A percentile compares a stretch with the other conserved stretches of the same genome.
Conservation (phyloP, 1,140 invertebrate genomes). For the Nephila pilipes region DNA sequence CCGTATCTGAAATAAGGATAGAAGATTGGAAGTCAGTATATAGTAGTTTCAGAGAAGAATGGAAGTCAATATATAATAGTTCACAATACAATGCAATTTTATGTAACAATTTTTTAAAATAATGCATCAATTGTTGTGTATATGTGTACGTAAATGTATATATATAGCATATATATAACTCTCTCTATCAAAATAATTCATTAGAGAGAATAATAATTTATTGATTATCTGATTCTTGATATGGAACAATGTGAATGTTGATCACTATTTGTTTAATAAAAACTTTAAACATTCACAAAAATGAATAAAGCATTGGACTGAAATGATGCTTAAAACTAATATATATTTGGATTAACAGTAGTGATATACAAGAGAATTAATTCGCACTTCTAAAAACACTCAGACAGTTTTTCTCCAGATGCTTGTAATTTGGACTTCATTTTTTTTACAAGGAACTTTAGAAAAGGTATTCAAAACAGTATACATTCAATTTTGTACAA, state of each 20-base stretch:
- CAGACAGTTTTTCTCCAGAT: neutral
- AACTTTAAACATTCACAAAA: neutral
- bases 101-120: neutral
- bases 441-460: neutral
- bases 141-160: neutral
- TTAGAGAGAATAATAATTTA: neutral
- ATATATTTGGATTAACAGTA: neutral
- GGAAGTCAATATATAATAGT: neutral
- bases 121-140: neutral
- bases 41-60: too few species aligned
- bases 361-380: neutral
- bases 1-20: neutral
- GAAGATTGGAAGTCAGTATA: too few species aligned
- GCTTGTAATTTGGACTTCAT: neutral
- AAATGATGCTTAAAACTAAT: neutral
- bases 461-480: neutral
- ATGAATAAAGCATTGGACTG: neutral
- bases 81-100: neutral
- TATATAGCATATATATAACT: neutral
- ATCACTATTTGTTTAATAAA: neutral
- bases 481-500: neutral
- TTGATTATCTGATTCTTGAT: constrained; percentile 20
- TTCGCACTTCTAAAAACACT: neutral
- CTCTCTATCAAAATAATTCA: neutral
- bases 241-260: constrained; percentile 27